phyloP scores from a whole-genome alignment of 2,888 invertebrate species.

The Lasioglossum leucozonium region DNA sequence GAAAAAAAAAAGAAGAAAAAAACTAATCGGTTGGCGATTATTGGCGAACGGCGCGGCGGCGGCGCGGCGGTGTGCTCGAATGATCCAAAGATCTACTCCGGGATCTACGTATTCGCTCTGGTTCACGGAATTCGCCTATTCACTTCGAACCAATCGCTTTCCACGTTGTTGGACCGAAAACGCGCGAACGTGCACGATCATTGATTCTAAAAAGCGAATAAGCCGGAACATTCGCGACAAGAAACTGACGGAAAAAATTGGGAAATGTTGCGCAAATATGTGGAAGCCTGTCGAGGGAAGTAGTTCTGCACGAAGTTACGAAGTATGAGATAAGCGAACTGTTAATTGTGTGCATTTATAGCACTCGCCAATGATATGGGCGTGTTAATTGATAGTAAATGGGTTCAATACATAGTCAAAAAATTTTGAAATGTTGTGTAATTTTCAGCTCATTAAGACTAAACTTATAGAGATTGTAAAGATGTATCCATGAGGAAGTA shows the following conservation, averaged over 20 bases:
- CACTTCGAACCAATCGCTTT: constrained; percentile 12
- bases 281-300: neutral
- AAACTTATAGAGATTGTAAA: no score
- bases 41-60: constrained; percentile 21
- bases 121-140: constrained; percentile 43
- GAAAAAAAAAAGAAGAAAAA: neutral
- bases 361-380: neutral
- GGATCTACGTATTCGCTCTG: constrained; percentile 15
- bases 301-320: neutral
- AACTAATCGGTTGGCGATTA: constrained; percentile 1
- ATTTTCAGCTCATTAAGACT: neutral
- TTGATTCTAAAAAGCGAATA: neutral
- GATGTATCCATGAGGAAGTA: no score
- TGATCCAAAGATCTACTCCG: constrained; percentile 13
- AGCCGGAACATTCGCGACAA: neutral
- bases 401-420: neutral
- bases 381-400: neutral
- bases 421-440: neutral
- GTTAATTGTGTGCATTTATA: neutral
- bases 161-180: constrained; percentile 16
- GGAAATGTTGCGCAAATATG: neutral
- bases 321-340: neutral
- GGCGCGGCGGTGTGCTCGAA: constrained; percentile 28
- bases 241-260: neutral
- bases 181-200: neutral